These are phyloP conservation scores for Cottus gobio DNA, from an alignment of 2,113 vertebrate species.

Conservation along the genomic window DNA sequence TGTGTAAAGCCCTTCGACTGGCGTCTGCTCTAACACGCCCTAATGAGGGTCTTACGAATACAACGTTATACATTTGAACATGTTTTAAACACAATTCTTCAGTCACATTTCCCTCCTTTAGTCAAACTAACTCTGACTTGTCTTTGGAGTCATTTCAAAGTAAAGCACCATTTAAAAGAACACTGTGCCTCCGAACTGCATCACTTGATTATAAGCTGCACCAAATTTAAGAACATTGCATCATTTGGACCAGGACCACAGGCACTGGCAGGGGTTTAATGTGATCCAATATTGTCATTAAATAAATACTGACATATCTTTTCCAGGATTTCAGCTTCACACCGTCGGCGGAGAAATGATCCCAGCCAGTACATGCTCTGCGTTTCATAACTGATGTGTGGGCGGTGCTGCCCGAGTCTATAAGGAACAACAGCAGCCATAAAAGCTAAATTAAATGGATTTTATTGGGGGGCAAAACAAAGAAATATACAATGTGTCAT, in stretches of 20 bases:
- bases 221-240: constrained; percentile 18
- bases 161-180: not conserved
- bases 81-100: not conserved
- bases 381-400: constrained; percentile 27
- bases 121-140: constrained; percentile 6
- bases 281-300: constrained; percentile 35
- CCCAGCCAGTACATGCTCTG: not conserved
- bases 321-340: constrained; percentile 22
- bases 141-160: constrained; percentile 5
- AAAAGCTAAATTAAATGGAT: not conserved
- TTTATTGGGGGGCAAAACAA: not conserved
- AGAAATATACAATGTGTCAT: not conserved
- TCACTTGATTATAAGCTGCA: constrained; percentile 24
- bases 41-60: not conserved
- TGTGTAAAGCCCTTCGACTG: constrained; percentile 1
- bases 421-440: constrained; percentile 16
- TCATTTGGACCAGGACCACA: constrained; percentile 1
- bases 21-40: not conserved
- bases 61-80: not conserved
- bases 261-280: constrained; percentile 11
- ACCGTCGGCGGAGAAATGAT: constrained; percentile 29
- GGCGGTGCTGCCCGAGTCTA: constrained; percentile 1
- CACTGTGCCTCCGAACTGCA: constrained; percentile 5
- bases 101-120: not conserved
- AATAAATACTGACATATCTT: constrained; percentile 33